Conservation (phyloP, 2,888 invertebrate species). For the Amiota communis region DNA sequence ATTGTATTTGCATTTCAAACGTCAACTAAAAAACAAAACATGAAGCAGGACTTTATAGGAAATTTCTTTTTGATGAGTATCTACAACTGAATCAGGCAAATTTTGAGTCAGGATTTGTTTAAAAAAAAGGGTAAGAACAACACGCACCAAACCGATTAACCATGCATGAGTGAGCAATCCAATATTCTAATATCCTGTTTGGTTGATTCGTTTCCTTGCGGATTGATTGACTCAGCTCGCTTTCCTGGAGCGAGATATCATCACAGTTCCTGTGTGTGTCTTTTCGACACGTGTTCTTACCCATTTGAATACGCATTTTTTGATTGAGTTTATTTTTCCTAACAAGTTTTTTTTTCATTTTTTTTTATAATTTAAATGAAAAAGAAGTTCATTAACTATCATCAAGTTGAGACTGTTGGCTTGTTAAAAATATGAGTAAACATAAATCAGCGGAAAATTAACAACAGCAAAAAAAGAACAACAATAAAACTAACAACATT, state of each 20-base stretch:
- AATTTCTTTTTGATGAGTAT: no score
- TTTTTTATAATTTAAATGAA: not conserved
- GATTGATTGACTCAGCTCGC: not conserved
- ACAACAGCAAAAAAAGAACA: conserved; percentile 38
- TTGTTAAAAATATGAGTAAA: conserved; percentile 18
- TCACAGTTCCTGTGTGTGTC: no score
- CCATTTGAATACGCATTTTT: conserved; percentile 8
- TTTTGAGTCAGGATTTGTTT: not conserved
- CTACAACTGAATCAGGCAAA: not conserved
- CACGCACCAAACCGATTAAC: not conserved
- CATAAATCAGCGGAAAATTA: conserved; percentile 61
- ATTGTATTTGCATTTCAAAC: conserved; percentile 15
- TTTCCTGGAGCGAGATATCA: not conserved
- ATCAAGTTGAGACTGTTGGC: not conserved
- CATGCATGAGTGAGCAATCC: not conserved
- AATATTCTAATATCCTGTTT: not conserved
- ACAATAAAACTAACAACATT: conserved; percentile 4
- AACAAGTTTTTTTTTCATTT: not conserved
- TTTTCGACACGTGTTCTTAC: conserved; percentile 9
- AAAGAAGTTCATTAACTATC: conserved; percentile 48
- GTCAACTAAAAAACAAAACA: not conserved
- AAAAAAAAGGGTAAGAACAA: not conserved
- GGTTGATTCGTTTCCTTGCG: not conserved
- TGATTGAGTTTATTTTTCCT: conserved; percentile 1
- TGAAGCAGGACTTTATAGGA: not conserved